phyloP scores from a whole-genome alignment of 2,888 invertebrate species.

The Leptodirus hochenwartii region DNA sequence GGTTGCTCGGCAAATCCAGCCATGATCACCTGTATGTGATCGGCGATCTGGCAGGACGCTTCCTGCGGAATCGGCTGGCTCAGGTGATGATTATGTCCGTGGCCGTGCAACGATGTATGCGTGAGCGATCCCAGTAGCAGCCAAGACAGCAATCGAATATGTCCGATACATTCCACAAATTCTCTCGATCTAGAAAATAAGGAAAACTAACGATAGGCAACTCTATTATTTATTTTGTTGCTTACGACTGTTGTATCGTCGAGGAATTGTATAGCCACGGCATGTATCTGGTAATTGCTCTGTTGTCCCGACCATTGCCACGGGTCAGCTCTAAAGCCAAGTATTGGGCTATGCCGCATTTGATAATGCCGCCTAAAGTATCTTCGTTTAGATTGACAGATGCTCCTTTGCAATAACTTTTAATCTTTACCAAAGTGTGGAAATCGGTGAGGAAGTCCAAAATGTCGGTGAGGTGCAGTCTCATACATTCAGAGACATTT shows the following conservation, averaged over 20 bases:
- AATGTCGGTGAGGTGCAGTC: slow-evolving; percentile 79
- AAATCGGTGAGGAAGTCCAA: slow-evolving; percentile 92
- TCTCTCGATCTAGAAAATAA: slow-evolving; percentile 60
- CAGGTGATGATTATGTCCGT: slow-evolving; percentile 26
- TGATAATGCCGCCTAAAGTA: slow-evolving; percentile 88
- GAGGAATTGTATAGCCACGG: slow-evolving; percentile 83
- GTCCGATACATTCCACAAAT: slow-evolving; percentile 86
- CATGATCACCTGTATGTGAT: slow-evolving; percentile 92
- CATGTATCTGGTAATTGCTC: slow-evolving; percentile 60
- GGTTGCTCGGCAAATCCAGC: slow-evolving; percentile 93
- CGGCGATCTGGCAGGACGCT: slow-evolving; percentile 89
- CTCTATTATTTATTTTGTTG: slow-evolving; percentile 6
- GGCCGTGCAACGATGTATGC: slow-evolving; percentile 53
- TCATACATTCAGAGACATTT: slow-evolving; percentile 86
- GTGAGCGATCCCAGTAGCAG: slow-evolving; percentile 86
- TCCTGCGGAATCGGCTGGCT: slow-evolving; percentile 88
- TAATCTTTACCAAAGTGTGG: slow-evolving; percentile 89
- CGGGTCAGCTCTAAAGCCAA: slow-evolving; percentile 86
- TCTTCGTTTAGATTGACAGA: slow-evolving; percentile 71
- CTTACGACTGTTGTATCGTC: slow-evolving; percentile 62
- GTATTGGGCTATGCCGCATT: slow-evolving; percentile 87
- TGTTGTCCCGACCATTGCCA: slow-evolving; percentile 67
- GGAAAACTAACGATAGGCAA: slow-evolving; percentile 7
- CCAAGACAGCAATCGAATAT: slow-evolving; percentile 91
- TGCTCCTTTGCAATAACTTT: slow-evolving; percentile 53